Percentiles rank a stretch among this genome's conserved stretches.
Conservation (phyloP, 2,888 invertebrate species). For the Pogonocherus hispidulus region DNA sequence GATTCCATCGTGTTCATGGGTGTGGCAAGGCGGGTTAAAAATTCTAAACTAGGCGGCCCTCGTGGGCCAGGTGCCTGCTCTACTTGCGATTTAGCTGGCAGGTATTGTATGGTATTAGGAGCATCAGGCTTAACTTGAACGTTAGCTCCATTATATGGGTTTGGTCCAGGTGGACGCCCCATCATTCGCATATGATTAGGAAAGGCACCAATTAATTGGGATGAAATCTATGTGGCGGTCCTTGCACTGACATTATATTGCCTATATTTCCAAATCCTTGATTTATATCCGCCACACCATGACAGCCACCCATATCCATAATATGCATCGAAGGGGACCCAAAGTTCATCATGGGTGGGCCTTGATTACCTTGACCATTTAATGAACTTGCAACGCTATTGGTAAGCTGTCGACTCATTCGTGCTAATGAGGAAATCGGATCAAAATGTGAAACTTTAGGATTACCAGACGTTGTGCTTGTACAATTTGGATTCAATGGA, state of each 20-base stretch:
- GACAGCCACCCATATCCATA: constrained; percentile 68
- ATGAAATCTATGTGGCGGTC: constrained; percentile 67
- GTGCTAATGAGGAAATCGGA: constrained; percentile 92
- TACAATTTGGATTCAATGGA: no score
- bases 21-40: no score
- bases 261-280: constrained; percentile 61
- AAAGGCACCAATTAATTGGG: no score
- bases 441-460: no score
- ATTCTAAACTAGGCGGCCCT: constrained; percentile 90
- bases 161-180: constrained; percentile 75
- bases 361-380: constrained; percentile 71
- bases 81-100: constrained; percentile 94
- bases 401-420: constrained; percentile 94
- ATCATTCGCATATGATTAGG: constrained; percentile 74
- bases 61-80: constrained; percentile 83
- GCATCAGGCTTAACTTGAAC: constrained; percentile 96
- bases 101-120: no score
- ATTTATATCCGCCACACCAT: constrained; percentile 65
- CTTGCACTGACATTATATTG: constrained; percentile 67
- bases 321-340: constrained; percentile 70
- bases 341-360: constrained; percentile 72
- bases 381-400: constrained; percentile 79
- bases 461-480: no score
- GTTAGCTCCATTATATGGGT: constrained; percentile 82
- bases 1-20: no score